These are phyloP conservation scores for Agraylea sexmaculata DNA, from an alignment of 1,140 invertebrate genomes.

Conservation along the genomic window DNA sequence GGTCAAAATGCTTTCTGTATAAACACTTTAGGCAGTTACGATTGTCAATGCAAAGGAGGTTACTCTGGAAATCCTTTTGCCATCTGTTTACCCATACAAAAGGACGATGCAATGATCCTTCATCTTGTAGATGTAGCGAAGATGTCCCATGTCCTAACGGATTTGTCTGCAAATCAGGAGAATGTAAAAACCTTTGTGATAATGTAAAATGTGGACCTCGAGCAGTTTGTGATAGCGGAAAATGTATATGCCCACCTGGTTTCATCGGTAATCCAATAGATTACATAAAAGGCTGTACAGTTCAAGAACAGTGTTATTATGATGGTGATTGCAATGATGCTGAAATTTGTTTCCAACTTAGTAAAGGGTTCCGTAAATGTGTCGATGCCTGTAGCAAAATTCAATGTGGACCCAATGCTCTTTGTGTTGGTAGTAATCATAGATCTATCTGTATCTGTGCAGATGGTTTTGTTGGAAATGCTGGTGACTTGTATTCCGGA, in stretches of 20 bases:
- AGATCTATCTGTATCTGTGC: slow-evolving; percentile 73
- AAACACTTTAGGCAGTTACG: slow-evolving; percentile 75
- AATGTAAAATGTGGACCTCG: slow-evolving; percentile 65
- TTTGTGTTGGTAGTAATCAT: slow-evolving; percentile 73
- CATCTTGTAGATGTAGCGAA: slow-evolving; percentile 54
- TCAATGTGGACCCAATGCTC: slow-evolving; percentile 80
- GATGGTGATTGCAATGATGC: slow-evolving; percentile 67
- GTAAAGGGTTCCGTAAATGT: slow-evolving; percentile 64
- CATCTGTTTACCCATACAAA: slow-evolving; percentile 56
- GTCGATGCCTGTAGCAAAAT: slow-evolving; percentile 75
- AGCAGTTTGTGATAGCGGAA: slow-evolving; percentile 66
- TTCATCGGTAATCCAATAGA: slow-evolving; percentile 68
- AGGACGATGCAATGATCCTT: slow-evolving; percentile 53
- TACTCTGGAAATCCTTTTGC: slow-evolving; percentile 78
- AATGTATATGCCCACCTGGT: slow-evolving; percentile 67
- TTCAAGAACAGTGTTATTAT: slow-evolving; percentile 60
- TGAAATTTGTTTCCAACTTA: slow-evolving; percentile 77
- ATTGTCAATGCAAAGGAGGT: slow-evolving; percentile 72
- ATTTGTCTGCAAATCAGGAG: slow-evolving; percentile 54
- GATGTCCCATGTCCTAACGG: slow-evolving; percentile 62
- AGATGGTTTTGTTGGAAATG: slow-evolving; percentile 67
- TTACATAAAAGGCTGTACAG: slow-evolving; percentile 51
- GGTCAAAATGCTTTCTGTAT: slow-evolving; percentile 78
- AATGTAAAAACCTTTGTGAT: slow-evolving; percentile 62
- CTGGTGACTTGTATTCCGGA: slow-evolving; percentile 60